phyloP scores from a whole-genome alignment of 1,140 invertebrate species.

The Pachyrhynchus sulphureomaculatus region DNA sequence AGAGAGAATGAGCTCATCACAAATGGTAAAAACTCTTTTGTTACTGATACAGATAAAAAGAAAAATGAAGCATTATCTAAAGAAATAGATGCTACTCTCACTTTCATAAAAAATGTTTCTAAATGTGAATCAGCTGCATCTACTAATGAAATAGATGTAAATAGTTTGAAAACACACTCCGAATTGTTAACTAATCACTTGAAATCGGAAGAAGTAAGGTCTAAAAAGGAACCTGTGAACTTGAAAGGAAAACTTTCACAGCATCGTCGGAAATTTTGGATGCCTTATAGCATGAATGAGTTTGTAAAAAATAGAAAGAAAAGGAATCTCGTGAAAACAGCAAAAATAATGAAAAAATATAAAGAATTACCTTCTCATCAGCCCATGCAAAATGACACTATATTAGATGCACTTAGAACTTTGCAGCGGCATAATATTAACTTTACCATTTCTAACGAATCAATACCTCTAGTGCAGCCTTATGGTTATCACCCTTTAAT shows the following conservation, averaged over 20 bases:
- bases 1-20: too few species aligned
- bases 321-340: not conserved
- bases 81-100: too few species aligned
- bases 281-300: not conserved
- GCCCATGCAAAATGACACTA: not conserved
- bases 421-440: slow-evolving; percentile 34
- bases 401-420: slow-evolving; percentile 22
- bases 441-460: slow-evolving; percentile 34
- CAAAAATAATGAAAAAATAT: not conserved
- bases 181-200: not conserved
- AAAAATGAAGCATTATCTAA: too few species aligned
- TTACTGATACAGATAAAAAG: too few species aligned
- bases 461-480: not conserved
- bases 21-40: too few species aligned
- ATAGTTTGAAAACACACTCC: not conserved
- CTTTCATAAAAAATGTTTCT: too few species aligned
- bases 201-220: not conserved
- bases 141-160: not conserved
- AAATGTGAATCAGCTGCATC: not conserved
- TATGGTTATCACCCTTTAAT: not conserved
- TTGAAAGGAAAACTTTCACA: not conserved
- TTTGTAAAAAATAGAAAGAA: not conserved
- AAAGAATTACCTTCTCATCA: not conserved
- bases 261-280: not conserved
- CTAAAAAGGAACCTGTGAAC: not conserved